Evolutionary conservation across 2,888 invertebrate genomes (phyloP), one percentile per base, ranked within the genome.

Genomic region (Lasioglossum oenotherae): DNA sequence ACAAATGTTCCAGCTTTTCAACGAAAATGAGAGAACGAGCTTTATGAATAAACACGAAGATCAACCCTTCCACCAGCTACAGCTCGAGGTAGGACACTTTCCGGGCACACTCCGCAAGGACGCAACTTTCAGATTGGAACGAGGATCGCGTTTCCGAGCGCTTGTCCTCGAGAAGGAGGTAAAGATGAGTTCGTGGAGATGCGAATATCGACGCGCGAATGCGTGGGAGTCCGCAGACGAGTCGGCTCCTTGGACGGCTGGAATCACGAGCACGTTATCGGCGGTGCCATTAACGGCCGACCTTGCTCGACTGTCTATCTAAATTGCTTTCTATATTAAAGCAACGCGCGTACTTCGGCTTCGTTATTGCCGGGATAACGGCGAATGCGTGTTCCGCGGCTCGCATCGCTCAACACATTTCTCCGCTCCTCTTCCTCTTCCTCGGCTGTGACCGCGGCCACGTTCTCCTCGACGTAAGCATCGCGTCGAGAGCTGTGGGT

Each of bases 261-360:
- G 86, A 92, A 90, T 92, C 89, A 87, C 81, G 86, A 85, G 82
- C 89, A 83, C 82, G 88, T 89, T 88, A 91, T 91, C 88, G 89
- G 69, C 80, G 86, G 74, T 78, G 86, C 84, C 89, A 89, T 90
- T 90, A 92, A 89, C 87, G 78, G 87, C 82, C 86, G 86, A 74
- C 81, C 84, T 69, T 31, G 73, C 78, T 82, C 80, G 83, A 73
- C 41, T 82, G 76, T 78, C 90, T 92, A 92, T 92, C 92, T 89
- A 91, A 92, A 93, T 91, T 91, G 92, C 91, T 92, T 91, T 93
- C 92, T 91, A 89, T 91, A 92, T 93, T 91, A 89, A 92, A 91
- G 92, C 89, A 90, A 92, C 91, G 91, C 87, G 92, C 90, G 90
- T 92, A 92, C 89, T 87, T 74, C 86, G 88, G 38, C 87, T 92